A percentile compares a stretch with the other conserved stretches of the same genome.
Conservation (phyloP, 1,140 invertebrate genomes). For the Neotoxoptera formosana region DNA sequence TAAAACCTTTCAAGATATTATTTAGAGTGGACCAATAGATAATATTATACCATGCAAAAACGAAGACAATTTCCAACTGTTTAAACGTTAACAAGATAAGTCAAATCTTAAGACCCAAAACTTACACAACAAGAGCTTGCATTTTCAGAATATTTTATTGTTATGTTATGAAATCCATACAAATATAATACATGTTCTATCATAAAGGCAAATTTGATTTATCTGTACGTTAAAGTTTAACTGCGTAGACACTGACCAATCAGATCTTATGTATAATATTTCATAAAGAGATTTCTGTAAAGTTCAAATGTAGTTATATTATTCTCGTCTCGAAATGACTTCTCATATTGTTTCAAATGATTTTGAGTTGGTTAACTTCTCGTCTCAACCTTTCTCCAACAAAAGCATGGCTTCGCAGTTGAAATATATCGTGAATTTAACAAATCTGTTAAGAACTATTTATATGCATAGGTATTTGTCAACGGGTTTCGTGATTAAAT, state of each 20-base stretch:
- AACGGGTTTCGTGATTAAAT: no score
- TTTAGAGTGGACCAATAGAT: neutral
- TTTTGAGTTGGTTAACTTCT: neutral
- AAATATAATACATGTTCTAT: no score
- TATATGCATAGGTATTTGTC: no score
- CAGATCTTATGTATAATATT: no score
- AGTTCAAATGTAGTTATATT: no score
- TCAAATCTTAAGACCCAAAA: neutral
- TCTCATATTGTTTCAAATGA: no score
- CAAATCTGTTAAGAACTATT: no score
- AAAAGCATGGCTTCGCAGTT: no score
- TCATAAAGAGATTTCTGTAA: no score
- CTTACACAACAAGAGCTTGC: neutral
- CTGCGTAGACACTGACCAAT: no score
- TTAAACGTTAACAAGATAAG: neutral
- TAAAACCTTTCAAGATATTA: neutral
- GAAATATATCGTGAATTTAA: neutral
- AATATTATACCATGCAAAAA: neutral
- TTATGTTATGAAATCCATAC: neutral
- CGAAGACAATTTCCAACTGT: neutral
- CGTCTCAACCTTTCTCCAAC: neutral
- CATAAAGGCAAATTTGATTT: no score
- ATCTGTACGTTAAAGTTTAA: no score
- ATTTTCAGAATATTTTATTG: neutral
- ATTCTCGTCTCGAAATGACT: neutral